These are phyloP conservation scores for Beris morrisii DNA, from an alignment of 2,888 invertebrate genomes.

Conservation along the genomic window DNA sequence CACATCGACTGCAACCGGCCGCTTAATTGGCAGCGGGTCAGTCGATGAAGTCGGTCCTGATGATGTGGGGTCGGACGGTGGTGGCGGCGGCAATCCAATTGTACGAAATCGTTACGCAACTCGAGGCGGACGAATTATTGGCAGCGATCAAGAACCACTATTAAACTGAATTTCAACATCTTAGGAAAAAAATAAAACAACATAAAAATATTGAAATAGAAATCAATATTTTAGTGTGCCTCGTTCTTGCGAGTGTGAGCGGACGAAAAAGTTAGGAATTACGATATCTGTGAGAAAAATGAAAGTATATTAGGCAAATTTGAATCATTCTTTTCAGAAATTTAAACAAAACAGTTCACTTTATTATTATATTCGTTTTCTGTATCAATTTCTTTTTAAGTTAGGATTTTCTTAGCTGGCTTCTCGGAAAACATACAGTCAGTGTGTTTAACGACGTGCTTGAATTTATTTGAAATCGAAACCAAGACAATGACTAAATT, in stretches of 20 bases:
- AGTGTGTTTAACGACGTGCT: too few species aligned
- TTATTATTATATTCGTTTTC: too few species aligned
- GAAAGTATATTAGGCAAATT: too few species aligned
- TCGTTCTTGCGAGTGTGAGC: neutral
- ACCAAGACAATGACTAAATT: neutral
- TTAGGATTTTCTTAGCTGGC: too few species aligned
- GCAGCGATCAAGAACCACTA: conserved; percentile 38
- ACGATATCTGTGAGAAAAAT: too few species aligned
- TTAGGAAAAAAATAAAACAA: neutral
- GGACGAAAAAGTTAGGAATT: neutral
- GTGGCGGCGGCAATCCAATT: conserved; percentile 22
- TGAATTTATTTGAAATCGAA: too few species aligned
- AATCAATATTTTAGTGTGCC: conserved; percentile 1
- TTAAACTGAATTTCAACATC: conserved; percentile 20
- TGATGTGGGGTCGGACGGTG: conserved; percentile 24
- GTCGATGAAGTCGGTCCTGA: conserved; percentile 38
- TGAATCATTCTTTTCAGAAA: too few species aligned
- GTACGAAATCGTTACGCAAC: conserved; percentile 38
- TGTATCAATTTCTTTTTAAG: too few species aligned
- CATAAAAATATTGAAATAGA: conserved; percentile 4
- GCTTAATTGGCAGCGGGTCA: conserved; percentile 35
- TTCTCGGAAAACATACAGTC: too few species aligned
- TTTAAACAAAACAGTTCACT: too few species aligned
- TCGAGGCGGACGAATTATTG: conserved; percentile 30
- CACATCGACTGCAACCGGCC: conserved; percentile 30